Evolutionary conservation across 1,140 invertebrate genomes (phyloP), one percentile per base, ranked within the genome.

Genomic region (Drosophila nasuta): DNA sequence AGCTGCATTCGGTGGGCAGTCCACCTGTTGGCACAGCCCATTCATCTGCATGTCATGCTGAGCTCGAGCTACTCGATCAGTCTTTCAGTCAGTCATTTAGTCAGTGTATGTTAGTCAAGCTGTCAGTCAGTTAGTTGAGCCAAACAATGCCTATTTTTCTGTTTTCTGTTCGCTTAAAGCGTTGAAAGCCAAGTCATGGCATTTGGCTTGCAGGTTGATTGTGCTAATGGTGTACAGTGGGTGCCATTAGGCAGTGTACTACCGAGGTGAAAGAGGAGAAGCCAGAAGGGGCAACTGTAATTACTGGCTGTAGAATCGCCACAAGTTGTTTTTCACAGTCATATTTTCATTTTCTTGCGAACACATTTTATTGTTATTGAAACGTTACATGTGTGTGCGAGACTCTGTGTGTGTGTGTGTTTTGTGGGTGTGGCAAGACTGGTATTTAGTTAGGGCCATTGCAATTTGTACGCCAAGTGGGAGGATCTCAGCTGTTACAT

Each of bases 71-170:
- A 49, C 38, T 48, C 54, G 45, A 20, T 59, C 28, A 45, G 77
- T 65, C 62, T 68, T n/a, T 67, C 62, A 52, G 48, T 48, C 25
- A 17, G 46, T 60, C 43, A 33, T 59, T 51, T 13, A 10, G 28
- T 45, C 67, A 10, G 52, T 65, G 45, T 20, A 43, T 20, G 54
- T 60, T 38, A 33, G 68, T 49, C 33, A 2, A 13, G 30, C 67
- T 35, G 49, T 63, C 51, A 11, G 41, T 25, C 3, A 25, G 20
- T 25, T 25, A 25, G 20, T 25, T 25, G 13, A 13, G 13, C 25
- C 59, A 82, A 52, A 76, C 78, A 86, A 86, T 82, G 82, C 67
- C 52, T 66, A 71, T 79, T 79, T 82, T 60, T 82, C 82, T 75
- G 20, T 25, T 25, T 68, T 62, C 43, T 57, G 64, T 52, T 71